Evolutionary conservation across 2,797 vertebrate genomes (phyloP).

Genomic region (Dallia pectoralis): DNA sequence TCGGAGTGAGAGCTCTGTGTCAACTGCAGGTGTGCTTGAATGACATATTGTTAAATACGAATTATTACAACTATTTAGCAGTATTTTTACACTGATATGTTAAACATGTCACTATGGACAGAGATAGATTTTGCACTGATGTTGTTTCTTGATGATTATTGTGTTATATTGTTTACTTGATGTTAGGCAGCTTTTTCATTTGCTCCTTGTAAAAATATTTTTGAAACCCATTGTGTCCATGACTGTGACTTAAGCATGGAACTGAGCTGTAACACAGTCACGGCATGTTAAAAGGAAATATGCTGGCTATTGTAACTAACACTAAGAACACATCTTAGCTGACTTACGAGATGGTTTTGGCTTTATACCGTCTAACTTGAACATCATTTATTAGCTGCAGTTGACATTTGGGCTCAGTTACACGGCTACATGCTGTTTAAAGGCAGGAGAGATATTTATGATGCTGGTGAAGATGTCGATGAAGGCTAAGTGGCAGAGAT

Average conservation of each 20-base stretch:
- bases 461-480: too few species aligned
- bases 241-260: not conserved
- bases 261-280: not conserved
- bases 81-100: slow-evolving; percentile 44
- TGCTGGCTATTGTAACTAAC: not conserved
- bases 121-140: slow-evolving; percentile 77
- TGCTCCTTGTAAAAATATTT: not conserved
- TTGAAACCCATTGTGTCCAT: slow-evolving; percentile 32
- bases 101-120: slow-evolving; percentile 61
- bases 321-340: not conserved
- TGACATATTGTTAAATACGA: not conserved
- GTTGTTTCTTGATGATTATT: slow-evolving; percentile 49
- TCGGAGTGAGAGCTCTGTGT: too few species aligned
- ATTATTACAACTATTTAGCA: not conserved
- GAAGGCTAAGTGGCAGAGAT: slow-evolving; percentile 62
- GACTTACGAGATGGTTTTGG: too few species aligned
- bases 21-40: too few species aligned
- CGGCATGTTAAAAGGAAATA: not conserved
- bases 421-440: too few species aligned
- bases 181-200: not conserved
- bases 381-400: too few species aligned
- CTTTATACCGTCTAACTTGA: too few species aligned
- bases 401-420: too few species aligned
- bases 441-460: too few species aligned
- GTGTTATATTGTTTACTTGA: slow-evolving; percentile 23